Conservation (phyloP, 1,140 invertebrate species). For the Cydia amplana region DNA sequence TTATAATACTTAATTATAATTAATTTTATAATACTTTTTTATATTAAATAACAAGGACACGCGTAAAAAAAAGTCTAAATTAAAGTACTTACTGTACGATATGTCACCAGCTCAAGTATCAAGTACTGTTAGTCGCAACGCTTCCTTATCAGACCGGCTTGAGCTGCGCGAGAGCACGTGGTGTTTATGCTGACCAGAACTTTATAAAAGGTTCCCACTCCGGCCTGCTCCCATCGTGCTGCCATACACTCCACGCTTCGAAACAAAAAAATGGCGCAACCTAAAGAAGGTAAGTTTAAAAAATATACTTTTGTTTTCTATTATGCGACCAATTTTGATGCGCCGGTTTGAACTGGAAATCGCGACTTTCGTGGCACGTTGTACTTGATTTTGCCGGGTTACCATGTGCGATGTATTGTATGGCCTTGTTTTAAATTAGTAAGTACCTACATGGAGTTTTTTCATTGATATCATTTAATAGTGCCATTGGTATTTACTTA, state of each 20-base stretch:
- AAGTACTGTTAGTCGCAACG: not conserved
- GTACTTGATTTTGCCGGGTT: constrained; percentile 36
- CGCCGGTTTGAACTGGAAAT: not conserved
- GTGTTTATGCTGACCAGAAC: constrained; percentile 56
- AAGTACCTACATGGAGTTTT: constrained; percentile 14
- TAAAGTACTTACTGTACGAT: too few relatives aligned
- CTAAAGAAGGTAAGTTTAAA: constrained; percentile 63
- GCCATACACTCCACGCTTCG: constrained; percentile 34
- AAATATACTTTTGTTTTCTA: not conserved
- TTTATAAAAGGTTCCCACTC: constrained; percentile 67
- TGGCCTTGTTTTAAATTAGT: constrained; percentile 41
- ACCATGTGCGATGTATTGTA: constrained; percentile 1
- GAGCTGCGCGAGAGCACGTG: constrained; percentile 57
- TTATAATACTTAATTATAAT: too few relatives aligned
- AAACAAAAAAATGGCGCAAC: constrained; percentile 57
- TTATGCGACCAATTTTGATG: constrained; percentile 45
- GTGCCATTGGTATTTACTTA: not conserved
- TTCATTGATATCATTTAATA: constrained; percentile 25
- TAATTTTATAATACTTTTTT: too few relatives aligned
- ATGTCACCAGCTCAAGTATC: not conserved
- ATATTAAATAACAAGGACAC: too few relatives aligned
- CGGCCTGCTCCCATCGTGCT: constrained; percentile 7
- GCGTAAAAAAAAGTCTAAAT: too few relatives aligned
- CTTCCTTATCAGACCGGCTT: constrained; percentile 31
- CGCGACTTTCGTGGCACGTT: not conserved